Evolutionary conservation across 2,113 vertebrate species (phyloP), one percentile per base, ranked within the genome.

Genomic region (Limanda limanda): DNA sequence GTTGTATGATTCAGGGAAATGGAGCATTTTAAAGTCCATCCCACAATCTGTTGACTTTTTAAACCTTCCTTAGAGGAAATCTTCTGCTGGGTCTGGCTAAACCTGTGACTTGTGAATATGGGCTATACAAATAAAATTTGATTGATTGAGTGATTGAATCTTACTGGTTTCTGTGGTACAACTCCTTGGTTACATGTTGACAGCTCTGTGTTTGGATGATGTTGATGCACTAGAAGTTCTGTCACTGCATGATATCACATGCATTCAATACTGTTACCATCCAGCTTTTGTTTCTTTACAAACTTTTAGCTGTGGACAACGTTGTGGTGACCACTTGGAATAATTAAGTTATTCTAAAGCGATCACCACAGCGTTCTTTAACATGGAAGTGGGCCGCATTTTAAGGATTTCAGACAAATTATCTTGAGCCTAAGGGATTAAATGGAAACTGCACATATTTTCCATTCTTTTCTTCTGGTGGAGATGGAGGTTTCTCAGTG

Each of bases 161-260:
- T 47, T 2, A 9, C 3, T 64, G 62, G 65, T 73, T 71, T 82
- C 20, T 21, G 64, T 57, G 67, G 42, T 55, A 11, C 55, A 7
- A 31, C 52, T 42, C 35, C 68, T 21, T 42, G 27, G 18, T 37
- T n/a, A 31, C 23, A 57, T 47, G 62, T 48, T 6, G 7, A 9
- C 11, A 45, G 40, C 31, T 62, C 5, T 69, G 24, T 23, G 37
- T 31, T 23, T 40, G 27, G 20, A 37, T 37, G 35, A 37, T 37
- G 35, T 40, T 37, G 27, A 4, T 25, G 10, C 18, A 20, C 21
- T 81, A 37, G 18, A 62, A 20, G 52, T 75, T 35, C 54, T 75
- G 52, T 71, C 62, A 12, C 55, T 72, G 27, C 68, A 78, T 78
- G 59, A 73, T 60, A 63, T 79, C 14, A 42, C 37, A 51, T 20